Conservation (phyloP, 1,140 invertebrate species). For the Linepithema humile region DNA sequence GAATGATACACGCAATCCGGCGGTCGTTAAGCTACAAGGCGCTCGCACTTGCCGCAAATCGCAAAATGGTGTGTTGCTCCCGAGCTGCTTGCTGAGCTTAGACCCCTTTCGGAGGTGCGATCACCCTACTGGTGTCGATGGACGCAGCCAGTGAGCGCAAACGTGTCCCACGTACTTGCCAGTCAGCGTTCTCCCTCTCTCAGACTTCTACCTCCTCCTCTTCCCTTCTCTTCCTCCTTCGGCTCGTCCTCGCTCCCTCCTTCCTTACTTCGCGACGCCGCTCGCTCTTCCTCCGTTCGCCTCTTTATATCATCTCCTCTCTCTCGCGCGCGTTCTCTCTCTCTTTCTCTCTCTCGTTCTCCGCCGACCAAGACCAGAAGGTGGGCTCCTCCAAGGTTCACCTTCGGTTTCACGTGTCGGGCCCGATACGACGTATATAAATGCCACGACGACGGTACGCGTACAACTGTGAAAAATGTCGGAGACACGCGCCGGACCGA, state of each 20-base stretch:
- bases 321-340: not conserved
- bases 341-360: slow-evolving; percentile 8
- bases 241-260: not conserved
- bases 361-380: slow-evolving; percentile 38
- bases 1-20: not conserved
- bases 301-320: not conserved
- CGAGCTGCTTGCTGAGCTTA: slow-evolving; percentile 41
- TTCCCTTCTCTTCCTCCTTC: not conserved
- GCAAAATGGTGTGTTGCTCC: slow-evolving; percentile 37
- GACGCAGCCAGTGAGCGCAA: slow-evolving; percentile 62
- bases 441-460: not conserved
- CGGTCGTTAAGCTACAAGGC: not conserved
- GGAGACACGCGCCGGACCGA: slow-evolving; percentile 47
- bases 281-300: not conserved
- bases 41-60: not conserved
- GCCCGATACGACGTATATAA: not conserved
- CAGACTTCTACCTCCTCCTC: not conserved
- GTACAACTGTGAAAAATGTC: not conserved
- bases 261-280: slow-evolving; percentile 40
- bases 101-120: slow-evolving; percentile 59
- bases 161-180: slow-evolving; percentile 66
- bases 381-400: slow-evolving; percentile 50
- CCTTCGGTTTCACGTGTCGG: not conserved
- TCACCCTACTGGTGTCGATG: slow-evolving; percentile 69
- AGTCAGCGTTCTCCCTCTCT: slow-evolving; percentile 58